A percentile compares a stretch with the other conserved stretches of the same genome.
Conservation (phyloP, 2,797 vertebrate species). For the Potorous gilbertii region DNA sequence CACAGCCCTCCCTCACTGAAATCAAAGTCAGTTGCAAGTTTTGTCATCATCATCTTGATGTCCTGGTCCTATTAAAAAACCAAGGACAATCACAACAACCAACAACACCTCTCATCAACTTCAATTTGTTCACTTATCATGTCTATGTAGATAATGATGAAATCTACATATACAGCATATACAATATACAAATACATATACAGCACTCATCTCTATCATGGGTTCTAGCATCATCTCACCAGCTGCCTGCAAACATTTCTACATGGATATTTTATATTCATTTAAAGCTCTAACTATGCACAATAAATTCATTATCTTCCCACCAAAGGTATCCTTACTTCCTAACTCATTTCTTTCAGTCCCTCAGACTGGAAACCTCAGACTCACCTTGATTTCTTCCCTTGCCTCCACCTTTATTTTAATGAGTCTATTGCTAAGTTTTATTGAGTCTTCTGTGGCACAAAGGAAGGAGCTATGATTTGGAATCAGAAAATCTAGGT, state of each 20-base stretch:
- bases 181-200: too few relatives aligned
- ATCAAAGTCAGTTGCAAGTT: too few relatives aligned
- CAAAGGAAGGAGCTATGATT: background rate
- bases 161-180: background rate
- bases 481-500: background rate
- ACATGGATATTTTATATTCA: background rate
- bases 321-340: background rate
- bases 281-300: background rate
- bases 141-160: background rate
- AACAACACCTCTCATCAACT: background rate
- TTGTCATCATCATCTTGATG: too few relatives aligned
- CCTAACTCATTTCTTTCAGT: background rate
- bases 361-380: background rate
- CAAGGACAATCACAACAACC: too few relatives aligned
- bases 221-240: background rate
- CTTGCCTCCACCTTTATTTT: background rate
- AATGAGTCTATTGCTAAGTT: background rate
- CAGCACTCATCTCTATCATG: background rate
- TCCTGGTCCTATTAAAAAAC: too few relatives aligned
- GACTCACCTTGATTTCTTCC: background rate
- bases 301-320: background rate
- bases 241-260: background rate
- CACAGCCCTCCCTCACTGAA: too few relatives aligned
- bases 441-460: background rate
- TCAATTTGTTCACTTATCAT: background rate